phyloP scores from a whole-genome alignment of 2,888 invertebrate species.

The Microplitis deprimator region DNA sequence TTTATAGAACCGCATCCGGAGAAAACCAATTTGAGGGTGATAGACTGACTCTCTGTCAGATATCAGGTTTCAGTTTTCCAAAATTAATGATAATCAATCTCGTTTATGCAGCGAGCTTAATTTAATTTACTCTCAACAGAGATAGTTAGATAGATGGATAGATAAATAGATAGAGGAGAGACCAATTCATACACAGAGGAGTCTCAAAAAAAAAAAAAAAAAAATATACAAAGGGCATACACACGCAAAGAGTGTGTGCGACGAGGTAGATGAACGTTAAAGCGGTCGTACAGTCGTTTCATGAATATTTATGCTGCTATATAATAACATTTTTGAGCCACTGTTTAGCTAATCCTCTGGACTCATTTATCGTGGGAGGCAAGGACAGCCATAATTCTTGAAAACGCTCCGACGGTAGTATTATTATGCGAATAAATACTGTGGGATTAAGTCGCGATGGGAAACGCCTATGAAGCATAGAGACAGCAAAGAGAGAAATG shows the following conservation, averaged over 20 bases:
- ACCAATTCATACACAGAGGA: too few species aligned
- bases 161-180: too few species aligned
- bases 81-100: too few species aligned
- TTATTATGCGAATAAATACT: constrained; percentile 71
- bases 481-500: constrained; percentile 46
- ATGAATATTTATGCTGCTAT: constrained; percentile 72
- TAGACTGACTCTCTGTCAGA: background rate
- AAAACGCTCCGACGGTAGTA: constrained; percentile 69
- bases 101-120: too few species aligned
- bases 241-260: constrained; percentile 20
- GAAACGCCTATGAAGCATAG: constrained; percentile 55
- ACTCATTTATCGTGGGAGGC: constrained; percentile 71
- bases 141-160: too few species aligned
- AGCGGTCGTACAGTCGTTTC: constrained; percentile 55
- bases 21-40: background rate
- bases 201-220: constrained; percentile 8
- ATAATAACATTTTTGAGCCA: constrained; percentile 72
- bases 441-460: constrained; percentile 63
- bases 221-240: constrained; percentile 25
- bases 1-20: background rate
- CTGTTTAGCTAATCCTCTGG: constrained; percentile 72
- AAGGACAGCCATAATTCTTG: constrained; percentile 71
- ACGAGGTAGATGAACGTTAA: constrained; percentile 51
- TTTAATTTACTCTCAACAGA: too few species aligned
- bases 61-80: too few species aligned